Evolutionary conservation across 2,888 invertebrate genomes (phyloP).

Genomic region (Sclerodermus sp.): DNA sequence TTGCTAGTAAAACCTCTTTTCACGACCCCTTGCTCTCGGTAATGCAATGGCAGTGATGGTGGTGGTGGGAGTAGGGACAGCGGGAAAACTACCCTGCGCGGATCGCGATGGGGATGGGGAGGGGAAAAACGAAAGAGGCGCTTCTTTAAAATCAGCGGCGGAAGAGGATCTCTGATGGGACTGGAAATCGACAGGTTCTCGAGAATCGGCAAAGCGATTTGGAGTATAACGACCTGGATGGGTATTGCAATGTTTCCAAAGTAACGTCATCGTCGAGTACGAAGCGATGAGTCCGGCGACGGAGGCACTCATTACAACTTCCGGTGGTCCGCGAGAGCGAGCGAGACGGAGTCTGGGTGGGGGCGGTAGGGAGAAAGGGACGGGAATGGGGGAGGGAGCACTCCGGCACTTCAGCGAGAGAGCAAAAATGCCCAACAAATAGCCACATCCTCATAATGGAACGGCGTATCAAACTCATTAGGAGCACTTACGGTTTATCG

Average conservation of each 20-base stretch:
- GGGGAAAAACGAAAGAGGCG: no score
- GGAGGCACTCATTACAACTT: conserved; percentile 54
- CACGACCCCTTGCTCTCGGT: no score
- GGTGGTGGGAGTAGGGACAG: no score
- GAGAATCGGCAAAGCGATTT: no score
- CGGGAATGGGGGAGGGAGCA: conserved; percentile 14
- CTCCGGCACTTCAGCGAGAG: conserved; percentile 13
- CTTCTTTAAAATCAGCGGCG: no score
- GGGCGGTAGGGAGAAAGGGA: conserved; percentile 11
- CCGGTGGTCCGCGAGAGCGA: conserved; percentile 36
- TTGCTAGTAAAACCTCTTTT: no score
- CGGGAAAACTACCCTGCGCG: no score
- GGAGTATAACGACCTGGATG: conserved; percentile 38
- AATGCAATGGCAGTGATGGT: no score
- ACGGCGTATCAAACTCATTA: conserved; percentile 54
- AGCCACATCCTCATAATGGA: conserved; percentile 57
- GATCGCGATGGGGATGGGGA: no score
- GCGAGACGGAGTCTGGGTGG: conserved; percentile 13
- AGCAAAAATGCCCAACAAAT: conserved; percentile 50
- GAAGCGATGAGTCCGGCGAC: conserved; percentile 46
- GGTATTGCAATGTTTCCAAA: conserved; percentile 43
- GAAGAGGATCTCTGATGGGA: no score
- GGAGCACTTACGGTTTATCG: conserved; percentile 3
- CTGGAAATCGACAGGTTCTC: no score
- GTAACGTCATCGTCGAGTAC: conserved; percentile 44